Conservation (phyloP, 2,113 vertebrate genomes). For the Chaenocephalus aceratus region DNA sequence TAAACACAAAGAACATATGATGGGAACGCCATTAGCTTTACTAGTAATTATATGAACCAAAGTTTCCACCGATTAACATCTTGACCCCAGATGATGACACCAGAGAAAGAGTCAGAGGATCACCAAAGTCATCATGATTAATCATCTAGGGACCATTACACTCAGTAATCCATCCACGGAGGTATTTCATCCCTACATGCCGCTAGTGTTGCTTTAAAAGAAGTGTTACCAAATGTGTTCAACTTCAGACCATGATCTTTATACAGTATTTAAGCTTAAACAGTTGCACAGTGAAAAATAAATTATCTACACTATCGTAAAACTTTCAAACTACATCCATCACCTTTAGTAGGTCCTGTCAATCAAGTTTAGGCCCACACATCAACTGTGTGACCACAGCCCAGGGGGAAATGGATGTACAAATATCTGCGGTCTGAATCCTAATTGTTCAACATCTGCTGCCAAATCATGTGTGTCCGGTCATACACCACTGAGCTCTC, state of each 20-base stretch:
- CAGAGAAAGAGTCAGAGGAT: background rate
- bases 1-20: background rate
- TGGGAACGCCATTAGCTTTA: background rate
- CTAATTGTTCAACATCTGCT: constrained; percentile 52
- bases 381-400: background rate
- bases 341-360: background rate
- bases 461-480: constrained; percentile 23
- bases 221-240: background rate
- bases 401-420: constrained; percentile 1
- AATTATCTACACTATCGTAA: background rate
- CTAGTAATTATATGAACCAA: background rate
- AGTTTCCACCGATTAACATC: background rate
- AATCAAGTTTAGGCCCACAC: background rate
- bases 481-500: constrained; percentile 55
- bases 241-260: background rate
- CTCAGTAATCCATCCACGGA: background rate
- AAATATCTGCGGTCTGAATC: constrained; percentile 5
- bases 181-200: background rate
- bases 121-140: background rate
- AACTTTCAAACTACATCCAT: constrained; percentile 2
- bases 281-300: background rate
- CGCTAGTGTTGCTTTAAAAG: background rate
- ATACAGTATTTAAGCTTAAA: too few species aligned
- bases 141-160: background rate
- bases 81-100: background rate